These are phyloP conservation scores for Sussaba pulchella DNA, from an alignment of 2,888 invertebrate genomes.

Conservation along the genomic window DNA sequence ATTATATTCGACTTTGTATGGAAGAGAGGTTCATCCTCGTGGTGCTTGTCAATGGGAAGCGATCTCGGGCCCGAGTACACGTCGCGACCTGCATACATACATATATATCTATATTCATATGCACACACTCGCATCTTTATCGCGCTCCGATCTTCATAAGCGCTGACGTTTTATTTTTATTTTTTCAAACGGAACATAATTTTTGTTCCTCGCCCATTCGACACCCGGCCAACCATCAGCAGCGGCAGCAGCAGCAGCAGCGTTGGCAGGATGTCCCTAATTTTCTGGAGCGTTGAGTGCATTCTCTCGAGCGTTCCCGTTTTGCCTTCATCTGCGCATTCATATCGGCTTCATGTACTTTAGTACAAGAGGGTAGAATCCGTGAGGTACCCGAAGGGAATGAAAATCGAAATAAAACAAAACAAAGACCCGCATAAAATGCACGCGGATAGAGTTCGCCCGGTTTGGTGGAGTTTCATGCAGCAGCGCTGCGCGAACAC, in stretches of 20 bases:
- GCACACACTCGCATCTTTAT: background rate
- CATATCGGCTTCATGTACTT: slow-evolving; percentile 15
- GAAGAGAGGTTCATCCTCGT: background rate
- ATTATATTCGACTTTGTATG: background rate
- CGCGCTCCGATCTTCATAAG: slow-evolving; percentile 24
- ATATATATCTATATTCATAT: background rate
- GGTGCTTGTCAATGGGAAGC: slow-evolving; percentile 11
- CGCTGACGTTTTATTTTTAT: slow-evolving; percentile 3
- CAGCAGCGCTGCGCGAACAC: background rate
- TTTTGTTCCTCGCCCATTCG: slow-evolving; percentile 38
- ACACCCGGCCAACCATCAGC: slow-evolving; percentile 37
- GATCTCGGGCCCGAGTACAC: slow-evolving; percentile 30
- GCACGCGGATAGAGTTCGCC: background rate
- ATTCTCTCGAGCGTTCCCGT: slow-evolving; percentile 44
- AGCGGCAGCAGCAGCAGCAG: slow-evolving; percentile 9
- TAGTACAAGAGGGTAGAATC: background rate
- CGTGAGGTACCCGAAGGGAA: background rate
- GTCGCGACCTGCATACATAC: background rate
- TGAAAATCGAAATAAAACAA: background rate
- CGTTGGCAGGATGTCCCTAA: slow-evolving; percentile 65
- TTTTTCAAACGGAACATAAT: slow-evolving; percentile 33
- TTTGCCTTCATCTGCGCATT: slow-evolving; percentile 19
- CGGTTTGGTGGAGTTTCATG: background rate
- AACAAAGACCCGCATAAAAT: slow-evolving; percentile 15
- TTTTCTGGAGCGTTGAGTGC: slow-evolving; percentile 65